Conservation (phyloP, 2,797 vertebrate species). For the Clarias pachynema region DNA sequence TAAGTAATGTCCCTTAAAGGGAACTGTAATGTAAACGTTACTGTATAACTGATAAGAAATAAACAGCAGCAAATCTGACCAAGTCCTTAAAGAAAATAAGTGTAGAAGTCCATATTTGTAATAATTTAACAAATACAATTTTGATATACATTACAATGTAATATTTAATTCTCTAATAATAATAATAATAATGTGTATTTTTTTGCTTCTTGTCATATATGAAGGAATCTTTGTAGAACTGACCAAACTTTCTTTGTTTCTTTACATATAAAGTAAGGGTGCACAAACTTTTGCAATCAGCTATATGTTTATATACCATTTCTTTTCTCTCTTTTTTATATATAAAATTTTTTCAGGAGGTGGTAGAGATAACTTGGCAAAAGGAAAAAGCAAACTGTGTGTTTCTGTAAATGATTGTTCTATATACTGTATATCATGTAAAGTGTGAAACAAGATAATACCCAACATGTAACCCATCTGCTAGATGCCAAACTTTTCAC, state of each 20-base stretch:
- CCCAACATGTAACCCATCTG: background rate
- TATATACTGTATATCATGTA: background rate
- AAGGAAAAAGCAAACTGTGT: background rate
- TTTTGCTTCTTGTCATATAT: background rate
- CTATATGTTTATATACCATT: background rate
- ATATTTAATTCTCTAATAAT: background rate
- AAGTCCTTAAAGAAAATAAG: background rate
- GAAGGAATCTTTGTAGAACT: background rate
- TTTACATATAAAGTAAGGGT: background rate
- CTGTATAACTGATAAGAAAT: background rate
- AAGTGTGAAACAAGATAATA: background rate
- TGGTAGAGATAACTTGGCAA: background rate
- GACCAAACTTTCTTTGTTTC: background rate
- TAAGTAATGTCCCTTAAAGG: background rate
- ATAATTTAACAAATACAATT: background rate
- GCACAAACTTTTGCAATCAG: slow-evolving; percentile 10
- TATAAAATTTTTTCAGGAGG: too few species aligned
- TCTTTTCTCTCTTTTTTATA: background rate
- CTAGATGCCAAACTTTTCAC: background rate
- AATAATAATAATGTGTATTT: background rate
- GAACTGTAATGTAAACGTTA: background rate
- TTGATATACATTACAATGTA: background rate
- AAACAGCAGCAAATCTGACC: background rate
- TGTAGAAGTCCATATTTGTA: background rate
- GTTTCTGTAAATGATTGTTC: background rate